Percentiles rank a stretch among this genome's conserved stretches.
Conservation (phyloP, 2,888 invertebrate genomes). For the Meiosimyza decipiens region DNA sequence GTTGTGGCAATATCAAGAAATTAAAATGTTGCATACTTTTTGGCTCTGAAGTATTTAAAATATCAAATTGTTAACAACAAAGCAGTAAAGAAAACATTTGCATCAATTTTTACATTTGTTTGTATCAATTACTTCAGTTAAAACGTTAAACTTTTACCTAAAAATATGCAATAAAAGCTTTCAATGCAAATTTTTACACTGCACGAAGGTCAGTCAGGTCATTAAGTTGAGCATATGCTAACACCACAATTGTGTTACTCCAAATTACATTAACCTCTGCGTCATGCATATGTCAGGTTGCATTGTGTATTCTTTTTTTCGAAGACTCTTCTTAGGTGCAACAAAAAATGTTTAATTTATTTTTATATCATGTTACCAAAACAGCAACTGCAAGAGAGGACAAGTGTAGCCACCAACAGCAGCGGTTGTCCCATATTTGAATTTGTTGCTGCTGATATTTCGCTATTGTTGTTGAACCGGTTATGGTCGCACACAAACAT, state of each 20-base stretch:
- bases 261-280: slow-evolving; percentile 8
- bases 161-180: no score
- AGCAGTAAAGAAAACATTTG: no score
- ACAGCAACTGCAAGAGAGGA: neutral
- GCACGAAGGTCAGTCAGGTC: neutral
- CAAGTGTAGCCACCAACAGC: neutral
- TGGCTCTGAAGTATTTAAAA: no score
- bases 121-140: no score
- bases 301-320: neutral
- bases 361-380: neutral
- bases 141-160: no score
- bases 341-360: neutral
- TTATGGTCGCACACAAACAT: neutral
- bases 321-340: neutral
- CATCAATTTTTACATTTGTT: no score
- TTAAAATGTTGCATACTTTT: no score
- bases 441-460: no score
- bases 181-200: neutral
- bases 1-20: no score
- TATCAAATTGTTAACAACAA: no score
- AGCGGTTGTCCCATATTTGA: neutral
- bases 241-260: neutral
- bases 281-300: neutral
- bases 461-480: no score
- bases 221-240: neutral